Percentiles rank a stretch among this genome's conserved stretches.
Conservation (phyloP, 1,140 invertebrate genomes). For the Cotesia chilonis region DNA sequence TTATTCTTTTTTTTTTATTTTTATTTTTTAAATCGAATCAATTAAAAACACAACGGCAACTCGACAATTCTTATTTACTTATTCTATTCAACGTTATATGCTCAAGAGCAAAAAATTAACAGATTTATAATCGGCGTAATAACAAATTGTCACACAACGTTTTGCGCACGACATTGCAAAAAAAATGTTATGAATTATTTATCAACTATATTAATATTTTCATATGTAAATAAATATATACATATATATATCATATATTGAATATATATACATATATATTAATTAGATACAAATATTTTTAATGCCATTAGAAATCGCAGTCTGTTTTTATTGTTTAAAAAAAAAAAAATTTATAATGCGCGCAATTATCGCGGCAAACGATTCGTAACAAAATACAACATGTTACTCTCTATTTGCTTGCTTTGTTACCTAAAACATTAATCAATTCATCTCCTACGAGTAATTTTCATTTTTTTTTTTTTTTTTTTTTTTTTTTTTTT, state of each 20-base stretch:
- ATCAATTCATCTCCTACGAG: constrained; percentile 8
- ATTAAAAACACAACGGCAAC: constrained; percentile 57
- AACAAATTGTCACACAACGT: constrained; percentile 53
- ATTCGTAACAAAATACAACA: constrained; percentile 51
- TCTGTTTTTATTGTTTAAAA: background rate
- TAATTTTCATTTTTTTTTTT: constrained; percentile 15
- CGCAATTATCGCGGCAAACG: constrained; percentile 18
- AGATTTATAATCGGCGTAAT: constrained; percentile 58
- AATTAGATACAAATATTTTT: background rate
- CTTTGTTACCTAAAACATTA: background rate
- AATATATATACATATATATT: background rate
- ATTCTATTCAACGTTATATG: constrained; percentile 56
- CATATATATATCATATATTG: no score
- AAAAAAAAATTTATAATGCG: background rate
- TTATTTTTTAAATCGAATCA: constrained; percentile 24
- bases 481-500: constrained; percentile 17
- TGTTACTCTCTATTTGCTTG: constrained; percentile 41
- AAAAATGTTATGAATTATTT: background rate
- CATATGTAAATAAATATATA: no score
- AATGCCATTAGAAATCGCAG: constrained; percentile 28
- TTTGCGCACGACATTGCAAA: constrained; percentile 20
- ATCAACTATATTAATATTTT: constrained; percentile 8
- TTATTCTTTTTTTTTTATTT: constrained; percentile 21
- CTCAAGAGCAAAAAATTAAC: constrained; percentile 60
- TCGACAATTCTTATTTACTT: constrained; percentile 48